Evolutionary conservation across 2,113 vertebrate genomes (phyloP).

Genomic region (Bubo scandiacus): DNA sequence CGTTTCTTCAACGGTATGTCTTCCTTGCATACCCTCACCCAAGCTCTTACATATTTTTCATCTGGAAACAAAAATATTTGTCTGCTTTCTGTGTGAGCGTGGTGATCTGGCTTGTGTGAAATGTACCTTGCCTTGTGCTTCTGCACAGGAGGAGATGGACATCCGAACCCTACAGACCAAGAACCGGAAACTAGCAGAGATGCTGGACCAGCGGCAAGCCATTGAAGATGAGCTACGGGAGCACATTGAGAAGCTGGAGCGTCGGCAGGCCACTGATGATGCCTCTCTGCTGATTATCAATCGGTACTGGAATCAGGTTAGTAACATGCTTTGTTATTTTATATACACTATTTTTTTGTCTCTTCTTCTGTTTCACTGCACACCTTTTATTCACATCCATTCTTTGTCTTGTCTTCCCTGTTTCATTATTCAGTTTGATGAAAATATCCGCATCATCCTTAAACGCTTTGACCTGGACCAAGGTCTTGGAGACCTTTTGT

Average conservation of each 20-base stretch:
- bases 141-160: constrained; percentile 92
- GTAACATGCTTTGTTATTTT: background rate
- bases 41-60: accelerated
- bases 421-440: constrained; percentile 83
- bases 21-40: accelerated
- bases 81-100: background rate
- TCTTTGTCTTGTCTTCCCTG: background rate
- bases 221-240: constrained; percentile 96
- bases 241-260: constrained; percentile 91
- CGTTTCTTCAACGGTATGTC: constrained; percentile 87
- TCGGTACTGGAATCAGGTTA: constrained; percentile 96
- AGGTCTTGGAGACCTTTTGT: constrained; percentile 83
- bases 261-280: constrained; percentile 93
- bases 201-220: constrained; percentile 91
- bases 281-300: constrained; percentile 95
- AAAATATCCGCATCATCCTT: constrained; percentile 87
- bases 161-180: constrained; percentile 92
- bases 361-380: no score
- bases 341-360: background rate
- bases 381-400: background rate
- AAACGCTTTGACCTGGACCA: constrained; percentile 85
- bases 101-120: background rate
- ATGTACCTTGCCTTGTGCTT: background rate
- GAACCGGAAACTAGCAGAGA: constrained; percentile 92
- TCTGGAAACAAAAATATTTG: background rate